Evolutionary conservation across 2,113 vertebrate genomes (phyloP).

Genomic region (Leptobrachium leishanense): DNA sequence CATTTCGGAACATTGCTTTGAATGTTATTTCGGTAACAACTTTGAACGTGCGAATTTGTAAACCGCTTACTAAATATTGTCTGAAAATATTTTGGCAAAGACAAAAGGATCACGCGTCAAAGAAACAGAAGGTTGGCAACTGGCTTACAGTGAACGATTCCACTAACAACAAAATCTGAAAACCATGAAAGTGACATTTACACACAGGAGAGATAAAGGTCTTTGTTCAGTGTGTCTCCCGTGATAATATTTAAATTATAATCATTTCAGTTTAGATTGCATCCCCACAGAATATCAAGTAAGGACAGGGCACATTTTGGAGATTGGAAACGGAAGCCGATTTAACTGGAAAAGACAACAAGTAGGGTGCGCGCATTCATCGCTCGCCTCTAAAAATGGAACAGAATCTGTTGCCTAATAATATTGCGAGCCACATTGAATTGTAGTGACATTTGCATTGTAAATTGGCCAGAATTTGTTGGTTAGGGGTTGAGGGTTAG

Average conservation of each 20-base stretch:
- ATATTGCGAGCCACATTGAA: too few relatives aligned
- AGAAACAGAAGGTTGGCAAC: slow-evolving; percentile 33
- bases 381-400: too few relatives aligned
- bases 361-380: too few relatives aligned
- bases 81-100: slow-evolving; percentile 18
- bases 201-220: slow-evolving; percentile 33
- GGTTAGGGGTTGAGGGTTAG: too few relatives aligned
- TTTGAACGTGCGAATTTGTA: too few relatives aligned
- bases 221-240: slow-evolving; percentile 4
- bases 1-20: too few relatives aligned
- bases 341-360: too few relatives aligned
- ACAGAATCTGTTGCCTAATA: too few relatives aligned
- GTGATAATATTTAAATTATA: slow-evolving; percentile 23
- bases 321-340: not conserved
- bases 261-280: slow-evolving; percentile 7
- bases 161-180: not conserved
- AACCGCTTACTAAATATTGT: slow-evolving; percentile 26
- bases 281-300: slow-evolving; percentile 17
- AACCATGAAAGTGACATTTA: slow-evolving; percentile 44
- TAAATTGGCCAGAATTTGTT: too few relatives aligned
- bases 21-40: too few relatives aligned
- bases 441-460: too few relatives aligned
- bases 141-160: not conserved
- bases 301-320: not conserved
- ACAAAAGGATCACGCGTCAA: not conserved